Conservation (phyloP, 2,113 vertebrate species). For the Oncorhynchus masou region DNA sequence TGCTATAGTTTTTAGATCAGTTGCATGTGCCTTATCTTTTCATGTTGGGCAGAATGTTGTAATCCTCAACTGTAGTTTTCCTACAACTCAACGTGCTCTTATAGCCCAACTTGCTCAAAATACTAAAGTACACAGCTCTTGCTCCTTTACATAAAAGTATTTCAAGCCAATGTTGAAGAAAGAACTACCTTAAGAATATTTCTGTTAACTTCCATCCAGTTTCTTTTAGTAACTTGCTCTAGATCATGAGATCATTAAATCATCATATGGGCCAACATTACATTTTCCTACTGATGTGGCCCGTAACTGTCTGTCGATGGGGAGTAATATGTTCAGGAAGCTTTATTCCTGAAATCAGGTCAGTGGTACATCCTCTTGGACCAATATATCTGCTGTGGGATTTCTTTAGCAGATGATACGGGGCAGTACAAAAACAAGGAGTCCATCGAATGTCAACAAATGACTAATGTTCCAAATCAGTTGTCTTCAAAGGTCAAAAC, state of each 20-base stretch:
- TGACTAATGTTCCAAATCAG: conserved; percentile 55
- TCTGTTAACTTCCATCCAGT: background rate
- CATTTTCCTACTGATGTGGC: background rate
- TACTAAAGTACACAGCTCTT: background rate
- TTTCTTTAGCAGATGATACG: conserved; percentile 8
- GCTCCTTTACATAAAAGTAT: background rate
- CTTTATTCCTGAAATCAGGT: conserved; percentile 4
- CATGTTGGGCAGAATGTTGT: background rate
- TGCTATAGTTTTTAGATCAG: conserved; percentile 27
- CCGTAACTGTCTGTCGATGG: background rate
- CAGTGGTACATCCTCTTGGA: conserved; percentile 9
- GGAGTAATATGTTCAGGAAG: background rate
- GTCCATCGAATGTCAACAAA: background rate
- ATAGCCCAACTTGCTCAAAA: background rate
- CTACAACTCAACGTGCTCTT: background rate
- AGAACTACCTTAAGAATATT: background rate
- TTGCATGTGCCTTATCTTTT: conserved; percentile 12
- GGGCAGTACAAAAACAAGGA: conserved; percentile 12
- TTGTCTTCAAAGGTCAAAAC: conserved; percentile 35
- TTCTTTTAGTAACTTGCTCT: background rate
- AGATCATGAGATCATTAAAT: background rate
- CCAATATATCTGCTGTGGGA: conserved; percentile 20
- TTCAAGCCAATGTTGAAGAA: background rate
- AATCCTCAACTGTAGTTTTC: background rate
- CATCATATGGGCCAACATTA: background rate